These are phyloP conservation scores for Ia io DNA, from an alignment of 2,113 vertebrate genomes.

Conservation along the genomic window DNA sequence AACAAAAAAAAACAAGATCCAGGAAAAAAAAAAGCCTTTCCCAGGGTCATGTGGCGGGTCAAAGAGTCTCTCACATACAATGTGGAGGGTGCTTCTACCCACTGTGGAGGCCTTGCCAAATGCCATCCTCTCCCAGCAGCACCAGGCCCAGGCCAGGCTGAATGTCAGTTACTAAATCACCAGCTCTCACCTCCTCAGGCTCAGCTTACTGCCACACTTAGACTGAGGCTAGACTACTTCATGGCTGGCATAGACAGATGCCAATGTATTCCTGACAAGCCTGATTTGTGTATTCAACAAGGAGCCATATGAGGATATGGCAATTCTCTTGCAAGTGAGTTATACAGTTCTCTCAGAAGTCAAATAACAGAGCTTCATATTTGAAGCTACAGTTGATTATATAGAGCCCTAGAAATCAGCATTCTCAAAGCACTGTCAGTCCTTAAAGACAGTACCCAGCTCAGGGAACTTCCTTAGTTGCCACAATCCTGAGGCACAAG, in stretches of 20 bases:
- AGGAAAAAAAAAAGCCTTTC: neutral
- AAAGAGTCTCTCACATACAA: neutral
- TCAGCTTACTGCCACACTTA: neutral
- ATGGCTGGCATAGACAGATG: neutral
- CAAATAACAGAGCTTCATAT: neutral
- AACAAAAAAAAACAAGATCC: neutral
- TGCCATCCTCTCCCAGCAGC: neutral
- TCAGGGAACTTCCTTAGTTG: neutral
- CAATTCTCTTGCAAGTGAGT: neutral
- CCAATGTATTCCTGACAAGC: neutral
- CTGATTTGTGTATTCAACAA: constrained; percentile 41
- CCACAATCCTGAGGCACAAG: neutral
- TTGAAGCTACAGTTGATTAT: neutral
- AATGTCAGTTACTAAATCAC: neutral
- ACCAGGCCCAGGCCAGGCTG: neutral
- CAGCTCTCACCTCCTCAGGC: neutral
- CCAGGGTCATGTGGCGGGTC: neutral
- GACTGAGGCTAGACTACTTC: neutral
- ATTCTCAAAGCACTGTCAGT: neutral
- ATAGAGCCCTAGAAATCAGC: neutral
- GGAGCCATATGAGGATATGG: neutral
- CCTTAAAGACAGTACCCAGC: neutral
- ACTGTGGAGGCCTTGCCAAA: neutral
- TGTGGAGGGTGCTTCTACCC: neutral
- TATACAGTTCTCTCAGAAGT: neutral